These are phyloP conservation scores for Drosophila kanapiae DNA, from an alignment of 1,140 invertebrate genomes.

Conservation along the genomic window DNA sequence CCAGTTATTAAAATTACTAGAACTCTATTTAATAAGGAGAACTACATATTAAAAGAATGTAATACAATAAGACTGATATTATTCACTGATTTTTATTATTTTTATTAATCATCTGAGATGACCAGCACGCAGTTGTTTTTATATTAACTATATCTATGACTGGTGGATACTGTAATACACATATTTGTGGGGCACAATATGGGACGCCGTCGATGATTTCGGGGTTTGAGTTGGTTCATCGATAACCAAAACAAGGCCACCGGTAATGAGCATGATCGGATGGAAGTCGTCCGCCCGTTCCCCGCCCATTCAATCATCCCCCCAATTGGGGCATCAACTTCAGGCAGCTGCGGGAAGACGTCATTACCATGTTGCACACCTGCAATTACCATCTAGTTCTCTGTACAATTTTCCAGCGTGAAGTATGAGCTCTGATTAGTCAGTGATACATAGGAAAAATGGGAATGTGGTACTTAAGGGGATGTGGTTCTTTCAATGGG, in stretches of 20 bases:
- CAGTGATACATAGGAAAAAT: slow-evolving; percentile 1
- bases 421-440: slow-evolving; percentile 36
- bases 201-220: slow-evolving; percentile 15
- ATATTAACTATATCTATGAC: neutral
- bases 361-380: slow-evolving; percentile 54
- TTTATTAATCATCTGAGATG: too few relatives aligned
- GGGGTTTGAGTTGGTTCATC: neutral
- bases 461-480: neutral
- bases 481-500: neutral
- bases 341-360: slow-evolving; percentile 17
- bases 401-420: slow-evolving; percentile 23
- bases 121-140: too few relatives aligned
- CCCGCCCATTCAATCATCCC: slow-evolving; percentile 38
- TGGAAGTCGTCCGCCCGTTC: slow-evolving; percentile 19
- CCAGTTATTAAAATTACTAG: too few relatives aligned
- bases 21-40: too few relatives aligned
- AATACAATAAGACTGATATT: too few relatives aligned
- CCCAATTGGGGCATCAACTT: slow-evolving; percentile 34
- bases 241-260: slow-evolving; percentile 12
- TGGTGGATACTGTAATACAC: neutral
- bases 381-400: slow-evolving; percentile 54
- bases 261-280: slow-evolving; percentile 24
- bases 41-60: too few relatives aligned
- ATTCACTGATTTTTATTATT: too few relatives aligned
- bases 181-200: slow-evolving; percentile 9